phyloP scores from a whole-genome alignment of 1,140 invertebrate genomes.

The Zaprionus inermis region DNA sequence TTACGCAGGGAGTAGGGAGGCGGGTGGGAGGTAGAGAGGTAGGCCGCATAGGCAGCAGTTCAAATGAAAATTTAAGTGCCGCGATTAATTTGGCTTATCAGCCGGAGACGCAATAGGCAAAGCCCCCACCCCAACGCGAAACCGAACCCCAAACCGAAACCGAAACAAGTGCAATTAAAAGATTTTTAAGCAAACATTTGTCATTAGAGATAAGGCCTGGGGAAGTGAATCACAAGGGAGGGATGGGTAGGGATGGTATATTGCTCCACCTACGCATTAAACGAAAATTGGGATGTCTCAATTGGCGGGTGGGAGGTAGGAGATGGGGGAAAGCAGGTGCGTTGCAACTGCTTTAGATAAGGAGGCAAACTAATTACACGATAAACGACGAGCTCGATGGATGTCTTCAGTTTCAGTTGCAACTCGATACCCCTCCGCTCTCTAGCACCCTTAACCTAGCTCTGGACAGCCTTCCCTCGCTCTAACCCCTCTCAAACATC shows the following conservation, averaged over 20 bases:
- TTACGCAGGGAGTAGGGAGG: background rate
- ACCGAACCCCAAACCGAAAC: conserved; percentile 12
- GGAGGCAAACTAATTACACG: conserved; percentile 75
- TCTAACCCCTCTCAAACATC: background rate
- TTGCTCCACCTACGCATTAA: conserved; percentile 64
- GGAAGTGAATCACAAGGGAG: background rate
- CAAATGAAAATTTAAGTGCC: conserved; percentile 82
- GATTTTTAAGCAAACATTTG: conserved; percentile 82
- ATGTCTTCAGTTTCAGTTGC: conserved; percentile 16
- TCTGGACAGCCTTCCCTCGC: background rate
- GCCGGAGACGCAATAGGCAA: conserved; percentile 16
- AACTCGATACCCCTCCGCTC: background rate
- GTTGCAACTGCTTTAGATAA: conserved; percentile 21
- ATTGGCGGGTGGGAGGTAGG: conserved; percentile 2
- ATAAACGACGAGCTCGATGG: conserved; percentile 57
- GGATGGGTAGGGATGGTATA: background rate
- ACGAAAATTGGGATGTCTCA: conserved; percentile 75
- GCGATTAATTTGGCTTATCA: conserved; percentile 83
- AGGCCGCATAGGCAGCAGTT: conserved; percentile 47
- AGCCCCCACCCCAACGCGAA: background rate
- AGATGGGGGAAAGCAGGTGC: background rate
- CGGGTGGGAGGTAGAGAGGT: background rate
- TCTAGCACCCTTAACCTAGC: background rate
- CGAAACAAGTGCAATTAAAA: conserved; percentile 82
- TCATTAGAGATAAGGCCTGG: conserved; percentile 72